Percentiles rank a stretch among this genome's conserved stretches.
These are phyloP conservation scores for Drosophila mettleri DNA, from an alignment of 2,888 invertebrate species.

Conservation along the genomic window DNA sequence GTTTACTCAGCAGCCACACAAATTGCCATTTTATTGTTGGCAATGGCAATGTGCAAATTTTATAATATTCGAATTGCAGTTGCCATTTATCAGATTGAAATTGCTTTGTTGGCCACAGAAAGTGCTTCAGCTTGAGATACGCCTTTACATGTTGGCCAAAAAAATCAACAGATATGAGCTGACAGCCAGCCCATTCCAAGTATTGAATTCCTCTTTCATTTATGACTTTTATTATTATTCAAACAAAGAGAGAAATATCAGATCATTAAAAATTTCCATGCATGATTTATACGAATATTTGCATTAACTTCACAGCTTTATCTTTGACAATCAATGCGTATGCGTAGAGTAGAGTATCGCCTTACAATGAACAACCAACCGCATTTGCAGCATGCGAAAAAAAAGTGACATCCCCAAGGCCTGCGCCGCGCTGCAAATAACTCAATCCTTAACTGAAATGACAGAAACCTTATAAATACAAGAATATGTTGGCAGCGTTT, in stretches of 20 bases:
- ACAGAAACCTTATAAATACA: conserved; percentile 79
- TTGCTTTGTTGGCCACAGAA: conserved; percentile 31
- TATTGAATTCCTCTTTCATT: not conserved
- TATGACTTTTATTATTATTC: not conserved
- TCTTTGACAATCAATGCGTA: conserved; percentile 47
- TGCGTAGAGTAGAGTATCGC: conserved; percentile 72
- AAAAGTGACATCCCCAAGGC: conserved; percentile 49
- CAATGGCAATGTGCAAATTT: conserved; percentile 30
- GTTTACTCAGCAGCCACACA: conserved; percentile 51
- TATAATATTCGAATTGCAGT: conserved; percentile 32
- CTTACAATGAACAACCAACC: conserved; percentile 64
- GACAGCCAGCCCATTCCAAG: too few relatives aligned
- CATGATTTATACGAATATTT: conserved; percentile 65
- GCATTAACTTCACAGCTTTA: conserved; percentile 50
- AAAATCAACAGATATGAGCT: too few relatives aligned
- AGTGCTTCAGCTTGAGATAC: not conserved
- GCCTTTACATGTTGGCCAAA: not conserved
- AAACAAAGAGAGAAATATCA: conserved; percentile 11
- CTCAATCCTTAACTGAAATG: conserved; percentile 78
- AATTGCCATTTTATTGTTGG: conserved; percentile 63
- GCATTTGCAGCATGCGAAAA: conserved; percentile 68
- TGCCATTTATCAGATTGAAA: conserved; percentile 56
- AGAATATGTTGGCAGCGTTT: conserved; percentile 58
- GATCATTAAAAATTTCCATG: conserved; percentile 47
- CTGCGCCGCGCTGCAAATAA: conserved; percentile 62